These are phyloP conservation scores for Apaloderma vittatum DNA, from an alignment of 2,113 vertebrate species.

Conservation along the genomic window DNA sequence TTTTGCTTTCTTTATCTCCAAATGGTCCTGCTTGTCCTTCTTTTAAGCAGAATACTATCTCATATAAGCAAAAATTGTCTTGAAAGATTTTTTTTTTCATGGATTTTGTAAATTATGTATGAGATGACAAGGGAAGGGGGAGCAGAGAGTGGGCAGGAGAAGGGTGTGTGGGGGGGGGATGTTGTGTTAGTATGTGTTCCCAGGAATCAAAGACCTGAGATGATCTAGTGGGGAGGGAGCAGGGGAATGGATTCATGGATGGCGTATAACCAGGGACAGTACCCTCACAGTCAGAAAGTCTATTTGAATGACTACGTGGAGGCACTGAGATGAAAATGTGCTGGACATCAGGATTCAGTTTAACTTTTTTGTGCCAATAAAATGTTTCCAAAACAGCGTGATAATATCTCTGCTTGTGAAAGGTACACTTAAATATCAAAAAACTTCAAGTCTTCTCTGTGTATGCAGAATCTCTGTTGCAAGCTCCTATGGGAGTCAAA, in stretches of 20 bases:
- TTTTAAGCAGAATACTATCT: neutral
- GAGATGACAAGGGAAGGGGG: neutral
- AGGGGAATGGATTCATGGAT: neutral
- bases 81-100: neutral
- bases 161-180: fast-evolving
- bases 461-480: conserved; percentile 47
- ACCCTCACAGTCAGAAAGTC: neutral
- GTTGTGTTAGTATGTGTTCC: neutral
- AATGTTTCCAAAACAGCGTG: conserved; percentile 32
- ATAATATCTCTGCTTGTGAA: conserved; percentile 30
- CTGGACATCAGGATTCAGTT: neutral
- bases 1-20: neutral
- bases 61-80: neutral
- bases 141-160: neutral
- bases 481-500: conserved; percentile 56
- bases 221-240: neutral
- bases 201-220: neutral
- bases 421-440: conserved; percentile 49
- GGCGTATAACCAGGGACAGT: fast-evolving
- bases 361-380: neutral
- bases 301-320: neutral
- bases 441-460: neutral
- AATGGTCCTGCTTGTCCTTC: neutral
- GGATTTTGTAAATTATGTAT: neutral
- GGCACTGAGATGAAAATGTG: neutral